Evolutionary conservation across 2,888 invertebrate genomes (phyloP).

Genomic region (Epistrophe grossulariae): DNA sequence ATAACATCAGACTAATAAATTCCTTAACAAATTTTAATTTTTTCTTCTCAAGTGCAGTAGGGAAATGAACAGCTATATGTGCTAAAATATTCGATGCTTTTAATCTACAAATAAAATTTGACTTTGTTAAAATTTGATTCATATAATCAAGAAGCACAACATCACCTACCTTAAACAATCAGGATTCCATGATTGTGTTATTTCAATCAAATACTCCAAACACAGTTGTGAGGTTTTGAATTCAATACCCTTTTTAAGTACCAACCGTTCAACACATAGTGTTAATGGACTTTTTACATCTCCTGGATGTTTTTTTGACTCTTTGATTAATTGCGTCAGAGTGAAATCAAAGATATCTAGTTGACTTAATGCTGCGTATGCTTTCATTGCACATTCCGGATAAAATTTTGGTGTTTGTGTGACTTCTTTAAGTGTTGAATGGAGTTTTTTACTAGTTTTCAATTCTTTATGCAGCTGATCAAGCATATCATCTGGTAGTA

Average conservation of each 20-base stretch:
- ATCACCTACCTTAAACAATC: conserved; percentile 78
- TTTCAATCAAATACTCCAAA: conserved; percentile 78
- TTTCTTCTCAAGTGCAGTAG: conserved; percentile 74
- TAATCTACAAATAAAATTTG: conserved; percentile 69
- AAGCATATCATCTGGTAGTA: conserved; percentile 64
- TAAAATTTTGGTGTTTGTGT: conserved; percentile 74
- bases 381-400: conserved; percentile 78
- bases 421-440: conserved; percentile 65
- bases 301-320: conserved; percentile 77
- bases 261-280: conserved; percentile 79
- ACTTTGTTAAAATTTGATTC: background rate
- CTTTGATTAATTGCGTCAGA: conserved; percentile 69
- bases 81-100: conserved; percentile 79
- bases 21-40: conserved; percentile 78
- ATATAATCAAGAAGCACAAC: background rate
- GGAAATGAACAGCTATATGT: conserved; percentile 77
- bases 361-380: conserved; percentile 79
- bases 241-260: conserved; percentile 74
- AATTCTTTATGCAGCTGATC: conserved; percentile 71
- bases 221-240: conserved; percentile 76
- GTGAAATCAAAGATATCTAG: conserved; percentile 77
- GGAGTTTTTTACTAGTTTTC: conserved; percentile 72
- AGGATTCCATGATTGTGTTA: conserved; percentile 78
- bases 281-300: conserved; percentile 79
- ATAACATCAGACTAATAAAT: conserved; percentile 79